phyloP scores from a whole-genome alignment of 2,888 invertebrate genomes.

The Trichopoda pennipes region DNA sequence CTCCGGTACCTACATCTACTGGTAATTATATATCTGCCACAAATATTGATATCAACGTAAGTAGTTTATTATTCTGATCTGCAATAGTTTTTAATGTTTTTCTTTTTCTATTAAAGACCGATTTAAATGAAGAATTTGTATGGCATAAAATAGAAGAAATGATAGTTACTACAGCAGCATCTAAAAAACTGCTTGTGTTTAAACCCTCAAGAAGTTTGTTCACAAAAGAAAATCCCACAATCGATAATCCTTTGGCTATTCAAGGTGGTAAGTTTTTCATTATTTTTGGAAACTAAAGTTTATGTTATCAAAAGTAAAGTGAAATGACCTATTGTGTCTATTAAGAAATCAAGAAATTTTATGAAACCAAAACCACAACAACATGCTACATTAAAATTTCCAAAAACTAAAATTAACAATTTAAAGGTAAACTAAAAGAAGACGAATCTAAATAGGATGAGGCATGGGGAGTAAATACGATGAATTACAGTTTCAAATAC shows the following conservation, averaged over 20 bases:
- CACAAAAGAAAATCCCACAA: constrained; percentile 85
- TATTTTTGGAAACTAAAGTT: constrained; percentile 52
- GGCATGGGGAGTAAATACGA: too few relatives aligned
- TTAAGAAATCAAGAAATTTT: too few relatives aligned
- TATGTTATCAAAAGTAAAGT: too few relatives aligned
- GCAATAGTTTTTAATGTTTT: not conserved
- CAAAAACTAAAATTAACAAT: too few relatives aligned
- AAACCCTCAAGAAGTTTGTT: constrained; percentile 89
- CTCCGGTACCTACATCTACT: constrained; percentile 75
- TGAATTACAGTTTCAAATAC: too few relatives aligned
- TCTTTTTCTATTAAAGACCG: constrained; percentile 72
- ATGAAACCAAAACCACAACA: not conserved
- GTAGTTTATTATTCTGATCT: constrained; percentile 14
- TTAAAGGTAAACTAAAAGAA: too few relatives aligned
- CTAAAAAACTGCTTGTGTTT: constrained; percentile 87
- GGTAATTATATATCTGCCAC: constrained; percentile 77
- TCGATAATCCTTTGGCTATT: constrained; percentile 86
- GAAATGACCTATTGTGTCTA: too few relatives aligned
- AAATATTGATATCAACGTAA: constrained; percentile 78
- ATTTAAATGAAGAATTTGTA: constrained; percentile 81
- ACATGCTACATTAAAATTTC: too few relatives aligned
- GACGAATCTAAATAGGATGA: too few relatives aligned
- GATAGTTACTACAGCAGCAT: constrained; percentile 86
- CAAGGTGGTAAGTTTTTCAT: constrained; percentile 83
- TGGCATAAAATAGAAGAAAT: constrained; percentile 91